Conservation (phyloP, 2,888 invertebrate genomes). For the Amblyjoppa proteus region DNA sequence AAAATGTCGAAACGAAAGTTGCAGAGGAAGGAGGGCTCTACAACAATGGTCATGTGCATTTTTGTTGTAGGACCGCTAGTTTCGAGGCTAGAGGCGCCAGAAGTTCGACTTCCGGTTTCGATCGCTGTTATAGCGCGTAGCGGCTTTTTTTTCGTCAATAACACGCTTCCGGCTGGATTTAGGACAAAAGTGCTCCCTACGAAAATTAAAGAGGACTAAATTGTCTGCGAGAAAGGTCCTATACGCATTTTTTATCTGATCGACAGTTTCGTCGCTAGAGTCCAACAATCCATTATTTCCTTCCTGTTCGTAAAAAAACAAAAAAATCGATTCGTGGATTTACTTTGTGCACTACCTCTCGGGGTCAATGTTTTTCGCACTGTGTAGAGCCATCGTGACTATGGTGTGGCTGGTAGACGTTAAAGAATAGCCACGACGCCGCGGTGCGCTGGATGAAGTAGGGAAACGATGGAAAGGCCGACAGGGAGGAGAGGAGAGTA, state of each 20-base stretch:
- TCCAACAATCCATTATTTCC: not conserved
- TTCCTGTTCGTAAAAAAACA: slow-evolving; percentile 5
- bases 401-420: slow-evolving; percentile 31
- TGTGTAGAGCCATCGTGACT: slow-evolving; percentile 5
- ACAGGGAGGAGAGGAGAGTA: slow-evolving; percentile 14
- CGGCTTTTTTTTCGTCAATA: not conserved
- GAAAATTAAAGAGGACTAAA: not conserved
- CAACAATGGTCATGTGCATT: not conserved
- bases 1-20: not conserved
- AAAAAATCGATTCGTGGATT: slow-evolving; percentile 17
- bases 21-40: not conserved
- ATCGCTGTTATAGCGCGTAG: not conserved
- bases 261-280: not conserved
- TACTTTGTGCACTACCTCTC: not conserved
- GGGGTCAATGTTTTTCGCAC: slow-evolving; percentile 60
- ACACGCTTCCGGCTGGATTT: not conserved
- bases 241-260: not conserved
- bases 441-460: slow-evolving; percentile 39
- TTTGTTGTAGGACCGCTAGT: not conserved
- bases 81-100: not conserved
- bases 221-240: not conserved
- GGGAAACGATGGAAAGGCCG: slow-evolving; percentile 27
- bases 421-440: slow-evolving; percentile 60
- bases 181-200: not conserved
- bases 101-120: not conserved